These are phyloP conservation scores for Megalops cyprinoides DNA, from an alignment of 2,797 vertebrate species.

Conservation along the genomic window DNA sequence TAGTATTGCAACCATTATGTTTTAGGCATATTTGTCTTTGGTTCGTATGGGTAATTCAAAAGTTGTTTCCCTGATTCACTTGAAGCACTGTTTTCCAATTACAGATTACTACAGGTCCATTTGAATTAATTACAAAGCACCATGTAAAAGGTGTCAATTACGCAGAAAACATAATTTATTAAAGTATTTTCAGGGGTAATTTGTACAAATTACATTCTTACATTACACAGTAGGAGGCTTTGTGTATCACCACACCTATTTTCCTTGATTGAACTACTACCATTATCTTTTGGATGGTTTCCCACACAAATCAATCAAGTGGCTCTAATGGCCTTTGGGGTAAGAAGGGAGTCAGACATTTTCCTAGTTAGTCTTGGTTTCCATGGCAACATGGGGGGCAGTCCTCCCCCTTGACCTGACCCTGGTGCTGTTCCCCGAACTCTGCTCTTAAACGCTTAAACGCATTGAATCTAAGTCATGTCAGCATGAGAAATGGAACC, in stretches of 20 bases:
- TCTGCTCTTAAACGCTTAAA: constrained; percentile 10
- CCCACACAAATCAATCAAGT: neutral
- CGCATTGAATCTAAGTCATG: constrained; percentile 5
- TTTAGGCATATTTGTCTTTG: too few species aligned
- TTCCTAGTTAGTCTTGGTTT: constrained; percentile 12
- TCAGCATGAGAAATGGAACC: constrained; percentile 15
- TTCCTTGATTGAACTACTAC: neutral
- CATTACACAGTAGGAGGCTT: neutral
- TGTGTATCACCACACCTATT: neutral
- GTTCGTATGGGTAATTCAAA: too few species aligned
- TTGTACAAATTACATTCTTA: too few species aligned
- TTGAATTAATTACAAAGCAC: too few species aligned
- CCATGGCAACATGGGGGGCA: constrained; percentile 1
- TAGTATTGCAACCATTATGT: too few species aligned
- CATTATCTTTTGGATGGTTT: neutral
- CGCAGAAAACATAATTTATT: too few species aligned
- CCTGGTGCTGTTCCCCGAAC: neutral
- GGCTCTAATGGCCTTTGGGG: neutral
- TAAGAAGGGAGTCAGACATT: constrained; percentile 8
- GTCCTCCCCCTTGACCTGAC: constrained; percentile 12
- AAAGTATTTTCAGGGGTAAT: too few species aligned
- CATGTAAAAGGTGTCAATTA: too few species aligned
- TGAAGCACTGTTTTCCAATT: too few species aligned
- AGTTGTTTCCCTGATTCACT: too few species aligned
- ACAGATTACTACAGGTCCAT: too few species aligned